Evolutionary conservation across 2,113 vertebrate species (phyloP), one percentile per base, ranked within the genome.

Genomic region (Tretioscincus oriximinensis): DNA sequence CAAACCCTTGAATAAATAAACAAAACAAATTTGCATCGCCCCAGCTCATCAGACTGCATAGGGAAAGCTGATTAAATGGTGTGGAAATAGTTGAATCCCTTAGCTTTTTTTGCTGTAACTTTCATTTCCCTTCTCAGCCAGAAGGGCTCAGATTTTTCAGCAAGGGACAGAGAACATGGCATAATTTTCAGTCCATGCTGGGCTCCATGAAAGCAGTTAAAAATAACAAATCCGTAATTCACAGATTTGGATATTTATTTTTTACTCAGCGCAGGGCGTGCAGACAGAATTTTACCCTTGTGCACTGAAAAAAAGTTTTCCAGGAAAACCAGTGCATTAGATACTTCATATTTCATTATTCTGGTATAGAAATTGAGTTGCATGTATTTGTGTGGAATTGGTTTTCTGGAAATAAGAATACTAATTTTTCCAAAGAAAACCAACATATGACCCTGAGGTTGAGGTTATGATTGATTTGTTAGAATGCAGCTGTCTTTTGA

Each of bases 51-150:
- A 81, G 31, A 49, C 81, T 64, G 88, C 91, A 93, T 85, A 22
- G 74, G 5, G 92, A 89, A 78, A 28, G 80, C 93, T 65, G 86
- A 76, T 91, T 90, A 88, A 85, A 82, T 85, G 83, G 20, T 83
- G 28, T 45, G 68, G 51, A 70, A 28, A 45, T 8, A 7, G 18
- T 9, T 22, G n/a, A 31, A 72, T 76, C 35, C 10, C 9, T 6
- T 31, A 24, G 0, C 28, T 60, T 75, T 28, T 35, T 60, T 0
- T 28, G 12, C 18, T 54, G 47, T 54, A 7, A 24, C 61, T 63
- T 22, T 63, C 8, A 41, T 41, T 41, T 41, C 35, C 35, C 35
- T 41, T 74, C 18, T 24, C 35, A 51, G 18, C 24, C 60, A 64
- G 73, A 76, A 18, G 58, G 3, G 24, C 71, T 54, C 71, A 28